phyloP scores from a whole-genome alignment of 2,888 invertebrate species.

The Cephus nigrinus region DNA sequence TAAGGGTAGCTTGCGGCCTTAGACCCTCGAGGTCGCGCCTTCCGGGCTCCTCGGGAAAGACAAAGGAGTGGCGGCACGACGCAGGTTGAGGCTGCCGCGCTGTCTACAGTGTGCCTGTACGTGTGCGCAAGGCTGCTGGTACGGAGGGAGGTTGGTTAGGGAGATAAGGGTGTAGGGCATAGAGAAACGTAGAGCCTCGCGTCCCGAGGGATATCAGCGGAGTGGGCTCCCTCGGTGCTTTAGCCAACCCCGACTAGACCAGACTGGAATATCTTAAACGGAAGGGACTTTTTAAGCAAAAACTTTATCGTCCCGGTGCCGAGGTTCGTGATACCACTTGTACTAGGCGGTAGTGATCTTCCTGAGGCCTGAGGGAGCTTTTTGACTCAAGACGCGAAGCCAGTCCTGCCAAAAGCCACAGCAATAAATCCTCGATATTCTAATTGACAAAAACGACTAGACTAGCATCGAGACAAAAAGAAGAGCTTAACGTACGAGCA shows the following conservation, averaged over 20 bases:
- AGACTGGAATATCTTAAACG: conserved; percentile 60
- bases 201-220: conserved; percentile 61
- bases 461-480: conserved; percentile 9
- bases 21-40: conserved; percentile 5
- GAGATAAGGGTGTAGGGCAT: conserved; percentile 51
- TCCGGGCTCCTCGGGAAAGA: neutral
- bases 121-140: conserved; percentile 21
- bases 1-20: neutral
- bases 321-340: neutral
- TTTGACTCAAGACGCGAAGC: neutral
- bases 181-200: conserved; percentile 41
- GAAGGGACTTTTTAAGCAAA: conserved; percentile 53
- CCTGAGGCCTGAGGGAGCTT: neutral
- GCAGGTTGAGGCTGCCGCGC: conserved; percentile 25
- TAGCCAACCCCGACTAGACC: conserved; percentile 50
- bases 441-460: conserved; percentile 42
- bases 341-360: neutral
- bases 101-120: conserved; percentile 26
- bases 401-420: conserved; percentile 29
- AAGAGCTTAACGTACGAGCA: conserved; percentile 38
- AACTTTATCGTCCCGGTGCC: conserved; percentile 42
- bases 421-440: conserved; percentile 46
- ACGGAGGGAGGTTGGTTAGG: conserved; percentile 10
- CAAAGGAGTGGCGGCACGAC: neutral
- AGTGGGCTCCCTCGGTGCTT: conserved; percentile 48